Conservation (phyloP, 2,888 invertebrate species). For the Invenusta paracnida region DNA sequence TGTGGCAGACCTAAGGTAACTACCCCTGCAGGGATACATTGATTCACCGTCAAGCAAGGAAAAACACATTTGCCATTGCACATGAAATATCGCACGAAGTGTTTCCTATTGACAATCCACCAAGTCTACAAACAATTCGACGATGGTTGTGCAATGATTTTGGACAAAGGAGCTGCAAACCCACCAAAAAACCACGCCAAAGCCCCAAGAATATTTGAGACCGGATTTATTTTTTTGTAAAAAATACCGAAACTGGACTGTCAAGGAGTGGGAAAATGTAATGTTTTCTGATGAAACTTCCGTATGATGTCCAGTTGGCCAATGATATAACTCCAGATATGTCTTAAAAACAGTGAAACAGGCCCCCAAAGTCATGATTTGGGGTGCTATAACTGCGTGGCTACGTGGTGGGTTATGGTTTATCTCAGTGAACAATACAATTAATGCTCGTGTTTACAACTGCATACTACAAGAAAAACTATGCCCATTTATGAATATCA, state of each 20-base stretch:
- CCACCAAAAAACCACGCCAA: neutral
- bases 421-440: neutral
- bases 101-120: neutral
- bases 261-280: neutral
- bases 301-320: neutral
- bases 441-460: neutral
- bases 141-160: neutral
- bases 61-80: neutral
- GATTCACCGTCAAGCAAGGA: neutral
- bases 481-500: neutral
- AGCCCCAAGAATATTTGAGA: neutral
- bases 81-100: neutral
- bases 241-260: neutral
- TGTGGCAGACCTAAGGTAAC: neutral
- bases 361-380: neutral
- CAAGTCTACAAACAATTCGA: neutral
- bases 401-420: neutral
- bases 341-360: neutral
- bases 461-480: neutral
- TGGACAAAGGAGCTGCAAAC: neutral
- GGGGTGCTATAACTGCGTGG: neutral
- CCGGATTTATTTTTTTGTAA: neutral
- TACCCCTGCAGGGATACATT: neutral
- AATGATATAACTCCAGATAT: neutral
- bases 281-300: neutral